Evolutionary conservation across 2,797 vertebrate species (phyloP).

Genomic region (Pseudomugil gertrudae): DNA sequence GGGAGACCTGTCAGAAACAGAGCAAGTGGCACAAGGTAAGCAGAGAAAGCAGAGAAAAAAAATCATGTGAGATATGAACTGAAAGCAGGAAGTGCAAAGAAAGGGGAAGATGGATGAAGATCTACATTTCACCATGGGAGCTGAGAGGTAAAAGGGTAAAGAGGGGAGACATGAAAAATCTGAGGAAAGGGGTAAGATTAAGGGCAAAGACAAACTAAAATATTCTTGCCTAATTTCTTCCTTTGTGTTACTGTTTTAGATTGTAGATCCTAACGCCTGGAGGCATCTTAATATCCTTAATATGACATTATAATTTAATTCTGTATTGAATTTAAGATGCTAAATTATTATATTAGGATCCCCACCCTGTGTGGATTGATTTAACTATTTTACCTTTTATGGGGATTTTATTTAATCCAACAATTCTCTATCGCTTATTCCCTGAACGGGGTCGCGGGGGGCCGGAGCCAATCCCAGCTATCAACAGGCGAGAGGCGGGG

Average conservation of each 20-base stretch:
- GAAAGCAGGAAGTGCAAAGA: constrained; percentile 21
- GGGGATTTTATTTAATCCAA: background rate
- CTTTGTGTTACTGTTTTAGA: constrained; percentile 3
- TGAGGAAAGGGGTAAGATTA: constrained; percentile 1
- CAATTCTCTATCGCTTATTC: too few species aligned
- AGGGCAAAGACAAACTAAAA: constrained; percentile 15
- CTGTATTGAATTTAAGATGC: constrained; percentile 6
- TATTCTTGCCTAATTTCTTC: constrained; percentile 10
- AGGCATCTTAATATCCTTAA: too few species aligned
- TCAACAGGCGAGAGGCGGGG: too few species aligned
- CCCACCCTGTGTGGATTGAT: background rate
- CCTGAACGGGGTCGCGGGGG: too few species aligned
- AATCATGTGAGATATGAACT: constrained; percentile 47
- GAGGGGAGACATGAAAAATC: constrained; percentile 1
- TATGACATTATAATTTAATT: background rate
- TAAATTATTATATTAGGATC: constrained; percentile 5
- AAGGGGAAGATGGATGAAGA: constrained; percentile 11
- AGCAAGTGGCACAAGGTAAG: too few species aligned
- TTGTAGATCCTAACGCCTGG: background rate
- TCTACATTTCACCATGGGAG: constrained; percentile 19
- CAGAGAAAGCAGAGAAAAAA: constrained; percentile 30
- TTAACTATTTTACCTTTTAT: constrained; percentile 3
- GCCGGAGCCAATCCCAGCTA: too few species aligned
- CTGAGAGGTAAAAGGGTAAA: constrained; percentile 18
- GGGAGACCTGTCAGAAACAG: constrained; percentile 38